Base-by-base conservation (phyloP, 1,140 invertebrate species). In the Ceratina japonica region DNA sequence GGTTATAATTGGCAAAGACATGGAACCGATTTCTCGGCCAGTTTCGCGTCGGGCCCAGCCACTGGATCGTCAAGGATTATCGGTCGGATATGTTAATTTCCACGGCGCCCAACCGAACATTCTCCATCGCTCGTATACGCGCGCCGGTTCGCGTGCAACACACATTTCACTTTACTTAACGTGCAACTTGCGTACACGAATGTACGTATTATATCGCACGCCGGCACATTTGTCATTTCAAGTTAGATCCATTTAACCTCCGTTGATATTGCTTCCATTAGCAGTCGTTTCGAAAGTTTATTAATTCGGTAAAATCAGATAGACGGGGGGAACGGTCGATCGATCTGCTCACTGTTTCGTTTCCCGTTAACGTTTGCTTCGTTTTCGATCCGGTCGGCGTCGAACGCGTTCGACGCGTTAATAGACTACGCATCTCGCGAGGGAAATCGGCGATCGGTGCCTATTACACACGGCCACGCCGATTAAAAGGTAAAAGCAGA, bases 1-100 rank as follows among this genome's bases (percentile, higher is more conserved):
- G 0, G 5, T 56, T 24, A 16, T 54, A 69, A 69, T 69, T 31
- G 27, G n/a, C 10, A 31, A 16, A 31, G 52, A 56, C n/a, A 56
- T 3, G 49, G 61, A 10, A 31, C 56, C 31, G 52, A 8, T 27
- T 20, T 12, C 66, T 15, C 20, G 20, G 31, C 18, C 16, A 49
- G 24, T 22, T 52, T 18, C 44, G 3, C 18, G 58, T 77, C 37
- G 58, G 80, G 77, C 79, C 71, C 76, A 81, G 83, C 74, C 81
- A 87, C 86, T 83, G 79, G 81, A 84, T 81, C 82, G 86, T 87
- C 81, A 80, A 77, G 68, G 87, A 83, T 85, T 91, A 91, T 91
- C 89, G 87, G 86, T 75, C 82, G 88, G 90, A 91, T 91, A 91
- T 91, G 90, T 90, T 91, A 91, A 91, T 91, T 90, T 90, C 78